These are phyloP conservation scores for Takifugu bimaculatus DNA, from an alignment of 2,113 vertebrate genomes.

Conservation along the genomic window DNA sequence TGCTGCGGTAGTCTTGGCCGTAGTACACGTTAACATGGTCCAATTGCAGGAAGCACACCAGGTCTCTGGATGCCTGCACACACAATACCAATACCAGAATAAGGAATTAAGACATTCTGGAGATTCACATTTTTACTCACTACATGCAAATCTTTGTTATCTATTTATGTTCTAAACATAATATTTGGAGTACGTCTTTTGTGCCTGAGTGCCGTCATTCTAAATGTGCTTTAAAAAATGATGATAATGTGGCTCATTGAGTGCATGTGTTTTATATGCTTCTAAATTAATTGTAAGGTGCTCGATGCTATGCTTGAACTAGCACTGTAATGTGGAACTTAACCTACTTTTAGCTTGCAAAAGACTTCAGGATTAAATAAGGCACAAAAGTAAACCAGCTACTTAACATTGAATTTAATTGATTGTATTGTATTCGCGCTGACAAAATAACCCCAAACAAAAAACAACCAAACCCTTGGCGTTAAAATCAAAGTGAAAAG, in stretches of 20 bases:
- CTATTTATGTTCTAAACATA: too few species aligned
- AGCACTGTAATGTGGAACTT: too few species aligned
- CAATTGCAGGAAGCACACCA: slow-evolving; percentile 94
- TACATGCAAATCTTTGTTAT: background rate
- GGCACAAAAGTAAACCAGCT: background rate
- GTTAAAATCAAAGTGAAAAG: background rate
- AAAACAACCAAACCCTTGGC: too few species aligned
- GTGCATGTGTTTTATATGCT: background rate
- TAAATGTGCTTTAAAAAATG: slow-evolving; percentile 26
- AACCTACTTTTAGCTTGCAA: background rate
- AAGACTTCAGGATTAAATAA: background rate
- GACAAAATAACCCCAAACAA: background rate
- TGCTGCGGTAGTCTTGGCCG: slow-evolving; percentile 94
- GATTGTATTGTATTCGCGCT: background rate
- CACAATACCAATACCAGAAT: background rate
- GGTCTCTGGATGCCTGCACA: slow-evolving; percentile 86
- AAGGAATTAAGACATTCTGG: background rate
- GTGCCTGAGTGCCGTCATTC: background rate
- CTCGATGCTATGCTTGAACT: too few species aligned
- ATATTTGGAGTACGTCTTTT: too few species aligned
- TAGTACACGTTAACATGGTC: slow-evolving; percentile 96
- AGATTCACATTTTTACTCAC: background rate
- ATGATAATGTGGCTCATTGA: background rate
- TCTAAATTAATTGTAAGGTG: background rate
- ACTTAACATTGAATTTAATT: background rate